These are phyloP conservation scores for Montipora cactus DNA, from an alignment of 64 coral and sea anemone genomes.

Conservation along the genomic window DNA sequence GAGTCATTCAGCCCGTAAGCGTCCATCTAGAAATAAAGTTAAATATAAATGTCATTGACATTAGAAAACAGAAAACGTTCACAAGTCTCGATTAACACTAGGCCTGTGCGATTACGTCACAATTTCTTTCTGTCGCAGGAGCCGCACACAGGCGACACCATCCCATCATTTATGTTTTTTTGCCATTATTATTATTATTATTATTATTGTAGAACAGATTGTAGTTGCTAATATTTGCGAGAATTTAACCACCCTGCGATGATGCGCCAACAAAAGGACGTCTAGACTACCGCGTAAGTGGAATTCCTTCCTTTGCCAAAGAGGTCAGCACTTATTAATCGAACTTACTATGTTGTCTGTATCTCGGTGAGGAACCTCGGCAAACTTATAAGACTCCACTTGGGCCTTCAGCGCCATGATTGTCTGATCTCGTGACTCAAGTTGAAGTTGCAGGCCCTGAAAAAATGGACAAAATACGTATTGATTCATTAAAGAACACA, in stretches of 20 bases:
- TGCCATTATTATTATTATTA: too few relatives aligned
- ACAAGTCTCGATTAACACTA: too few relatives aligned
- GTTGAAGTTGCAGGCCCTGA: slow-evolving; percentile 87
- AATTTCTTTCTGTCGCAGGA: too few relatives aligned
- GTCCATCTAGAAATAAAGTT: slow-evolving; percentile 33
- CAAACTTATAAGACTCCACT: slow-evolving; percentile 67
- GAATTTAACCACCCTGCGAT: too few relatives aligned
- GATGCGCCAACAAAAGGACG: too few relatives aligned
- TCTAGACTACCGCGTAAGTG: too few relatives aligned
- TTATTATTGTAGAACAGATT: too few relatives aligned
- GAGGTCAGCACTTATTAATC: neutral
- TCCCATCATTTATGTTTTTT: neutral
- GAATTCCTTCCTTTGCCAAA: neutral
- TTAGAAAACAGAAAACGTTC: neutral
- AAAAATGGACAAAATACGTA: neutral
- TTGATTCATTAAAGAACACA: neutral
- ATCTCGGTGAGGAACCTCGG: slow-evolving; percentile 71
- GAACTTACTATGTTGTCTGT: slow-evolving; percentile 85
- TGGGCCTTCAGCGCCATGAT: slow-evolving; percentile 86
- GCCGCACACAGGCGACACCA: too few relatives aligned
- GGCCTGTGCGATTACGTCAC: too few relatives aligned
- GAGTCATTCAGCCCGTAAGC: slow-evolving; percentile 81
- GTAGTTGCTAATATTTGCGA: too few relatives aligned
- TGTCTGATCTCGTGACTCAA: slow-evolving; percentile 92
- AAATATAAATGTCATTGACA: neutral